Base-by-base conservation (phyloP, 2,113 vertebrate species). In the Ailurus styani region DNA sequence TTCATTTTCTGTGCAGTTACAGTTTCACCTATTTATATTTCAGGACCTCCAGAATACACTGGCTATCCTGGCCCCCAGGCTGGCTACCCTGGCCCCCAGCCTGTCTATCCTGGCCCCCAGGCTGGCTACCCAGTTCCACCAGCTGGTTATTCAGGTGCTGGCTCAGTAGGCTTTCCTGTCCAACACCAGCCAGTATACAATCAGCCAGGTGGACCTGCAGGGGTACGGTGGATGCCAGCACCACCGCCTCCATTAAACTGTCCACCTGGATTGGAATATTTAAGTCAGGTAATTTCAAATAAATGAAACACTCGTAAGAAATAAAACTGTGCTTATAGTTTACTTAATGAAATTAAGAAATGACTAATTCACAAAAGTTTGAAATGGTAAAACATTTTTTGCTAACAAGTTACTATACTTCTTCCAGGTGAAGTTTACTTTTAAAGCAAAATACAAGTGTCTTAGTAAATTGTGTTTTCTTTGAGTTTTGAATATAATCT, bases 211-310 rank as follows among this genome's bases (percentile, higher is more conserved):
- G 3, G 7, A 7, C 78, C 83, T 27, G 34, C 14, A 0, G 82
- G 75, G 5, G 0, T 57, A 3, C 50, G 97, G 2, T 99, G 98
- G 98, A 99, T 99, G 98, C 97, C 98, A 0, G 4, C 98, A 31
- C 98, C 98, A 85, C 91, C 88, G 37, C 6, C 90, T 83, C 42
- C 97, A 95, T 60, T 96, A 31, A 97, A 96, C 91, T 99, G 99
- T 83, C 99, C 99, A 54, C 98, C 98, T 37, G 99, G 99, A 52
- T 79, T 99, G 77, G 98, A 99, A 91, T 99, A 99, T 62, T 98
- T 99, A 96, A 98, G 85, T 77, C 99, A 99, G 98, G 98, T 99
- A 98, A 93, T 79, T 85, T 25, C 20, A 93, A 62, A 64, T 89
- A 18, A 18, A n/a, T 45, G 42, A 72, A 66, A 66, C 6, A 57